Conservation (phyloP, 2,113 vertebrate genomes). For the Malurus alboscapulatus region DNA sequence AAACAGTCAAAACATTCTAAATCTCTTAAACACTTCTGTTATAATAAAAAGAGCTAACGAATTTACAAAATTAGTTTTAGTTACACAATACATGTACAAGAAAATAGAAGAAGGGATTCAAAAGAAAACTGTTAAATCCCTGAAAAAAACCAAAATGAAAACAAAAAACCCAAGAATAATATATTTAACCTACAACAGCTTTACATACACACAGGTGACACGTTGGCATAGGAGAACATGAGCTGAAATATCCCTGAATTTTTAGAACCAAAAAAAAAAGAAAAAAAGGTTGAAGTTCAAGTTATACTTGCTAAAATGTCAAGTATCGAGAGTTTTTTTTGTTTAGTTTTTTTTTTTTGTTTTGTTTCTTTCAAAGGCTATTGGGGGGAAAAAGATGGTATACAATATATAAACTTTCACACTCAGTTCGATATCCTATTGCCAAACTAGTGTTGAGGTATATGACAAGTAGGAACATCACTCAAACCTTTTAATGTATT, state of each 20-base stretch:
- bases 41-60: slow-evolving; percentile 69
- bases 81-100: slow-evolving; percentile 77
- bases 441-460: slow-evolving; percentile 99
- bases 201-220: slow-evolving; percentile 80
- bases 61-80: slow-evolving; percentile 78
- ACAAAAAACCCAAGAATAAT: slow-evolving; percentile 58
- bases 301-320: slow-evolving; percentile 88
- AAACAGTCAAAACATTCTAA: slow-evolving; percentile 74
- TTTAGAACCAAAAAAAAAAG: slow-evolving; percentile 77
- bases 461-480: slow-evolving; percentile 91
- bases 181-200: slow-evolving; percentile 73
- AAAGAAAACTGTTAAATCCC: slow-evolving; percentile 76
- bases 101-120: slow-evolving; percentile 78
- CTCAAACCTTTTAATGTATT: slow-evolving; percentile 83
- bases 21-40: slow-evolving; percentile 72
- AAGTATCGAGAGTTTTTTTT: slow-evolving; percentile 78
- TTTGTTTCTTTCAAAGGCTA: slow-evolving; percentile 70
- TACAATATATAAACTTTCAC: slow-evolving; percentile 77
- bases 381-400: slow-evolving; percentile 74
- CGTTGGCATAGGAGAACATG: slow-evolving; percentile 82
- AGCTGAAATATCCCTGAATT: slow-evolving; percentile 97
- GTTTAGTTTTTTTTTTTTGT: slow-evolving; percentile 37
- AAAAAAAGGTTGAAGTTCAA: slow-evolving; percentile 85
- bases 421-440: slow-evolving; percentile 86
- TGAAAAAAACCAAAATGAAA: slow-evolving; percentile 64